Evolutionary conservation across 1,140 invertebrate genomes (phyloP), one percentile per base, ranked within the genome.

Genomic region (Bombus consobrinus): DNA sequence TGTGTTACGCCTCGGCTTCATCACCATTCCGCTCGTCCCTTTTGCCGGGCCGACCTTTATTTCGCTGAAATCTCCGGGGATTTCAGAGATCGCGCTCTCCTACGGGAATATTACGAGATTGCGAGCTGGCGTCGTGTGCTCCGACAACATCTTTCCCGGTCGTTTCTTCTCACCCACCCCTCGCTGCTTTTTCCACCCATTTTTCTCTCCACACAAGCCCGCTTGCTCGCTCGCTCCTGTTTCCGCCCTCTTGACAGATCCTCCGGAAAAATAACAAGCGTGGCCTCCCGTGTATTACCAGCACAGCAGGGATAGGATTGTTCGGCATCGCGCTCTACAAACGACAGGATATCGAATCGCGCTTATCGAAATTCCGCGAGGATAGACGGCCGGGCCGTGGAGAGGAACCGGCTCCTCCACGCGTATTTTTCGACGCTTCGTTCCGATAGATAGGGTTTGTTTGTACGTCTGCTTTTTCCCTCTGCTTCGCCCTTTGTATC

Each of bases 71-170:
- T 93, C 94, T 92, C 92, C n/a, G 57, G 92, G 92, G 94, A 94
- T 94, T 94, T 93, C 89, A 89, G 90, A 87, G 91, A 93, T 93
- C 93, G 92, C 91, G 92, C 90, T 87, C 92, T 88, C 91, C 91
- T 80, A 73, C 81, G 89, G 90, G 94, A 92, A 93, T 94, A 94
- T 95, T 93, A 94, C 91, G 93, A 94, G 93, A 95, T 95, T 94
- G 93, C 94, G 91, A 92, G 92, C 87, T 13, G 90, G 92, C 88
- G 90, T 91, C 87, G 82, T 84, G 90, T 86, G 74, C 81, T 83
- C 64, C 83, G 47, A 72, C 80, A 73, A 68, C 85, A 74, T 75
- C 80, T 84, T 66, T 76, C 87, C 75, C 32, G 79, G 43, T 74
- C 84, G 85, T 86, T 81, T 89, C 88, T 88, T 66, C 77, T 66